Base-by-base conservation (phyloP, 2,113 vertebrate species). In the Hucho hucho region DNA sequence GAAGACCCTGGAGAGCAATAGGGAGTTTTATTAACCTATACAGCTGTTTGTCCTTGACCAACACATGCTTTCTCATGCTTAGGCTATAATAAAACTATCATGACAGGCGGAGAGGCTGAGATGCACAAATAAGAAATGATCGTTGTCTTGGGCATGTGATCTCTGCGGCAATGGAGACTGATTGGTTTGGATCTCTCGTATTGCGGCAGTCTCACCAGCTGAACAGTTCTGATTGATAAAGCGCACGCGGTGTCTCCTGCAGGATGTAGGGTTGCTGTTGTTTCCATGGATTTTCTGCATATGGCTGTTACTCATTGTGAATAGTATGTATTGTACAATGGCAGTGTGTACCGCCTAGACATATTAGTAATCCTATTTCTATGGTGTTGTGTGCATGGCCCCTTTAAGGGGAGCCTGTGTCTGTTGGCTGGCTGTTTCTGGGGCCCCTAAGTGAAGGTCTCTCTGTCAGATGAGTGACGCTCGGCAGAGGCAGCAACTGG, bases 401-500 rank as follows among this genome's bases (percentile, higher is more conserved):
- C 75, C 83, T 89, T 89, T 87, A 84, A 83, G 80, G 47, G 14
- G 25, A 11, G 77, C 76, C 72, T 75, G 81, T 78, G 80, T 88
- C 87, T 87, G 82, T 89, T 89, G 86, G 82, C 81, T 75, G 72
- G 80, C 79, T 86, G 76, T 83, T 83, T 86, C 86, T 89, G 79
- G 84, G 83, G 82, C 86, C 87, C 46, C 89, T 89, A 87, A 88
- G 87, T 86, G 84, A 80, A 88, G 86, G 53, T 78, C 83, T 89
- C 87, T 89, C 82, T 88, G 88, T 89, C 86, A 91, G 84, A 89
- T 84, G 87, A 91, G 88, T 84, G 85, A 91, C 90, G 84, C 89
- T 89, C 82, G 86, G 87, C 84, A 90, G 87, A 89, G 83, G 84
- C 85, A 87, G 84, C 86, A 84, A 90, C 86, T 88, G 88, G 89